Evolutionary conservation across 1,140 invertebrate genomes (phyloP), one percentile per base, ranked within the genome.

Genomic region (Drosophila busckii): DNA sequence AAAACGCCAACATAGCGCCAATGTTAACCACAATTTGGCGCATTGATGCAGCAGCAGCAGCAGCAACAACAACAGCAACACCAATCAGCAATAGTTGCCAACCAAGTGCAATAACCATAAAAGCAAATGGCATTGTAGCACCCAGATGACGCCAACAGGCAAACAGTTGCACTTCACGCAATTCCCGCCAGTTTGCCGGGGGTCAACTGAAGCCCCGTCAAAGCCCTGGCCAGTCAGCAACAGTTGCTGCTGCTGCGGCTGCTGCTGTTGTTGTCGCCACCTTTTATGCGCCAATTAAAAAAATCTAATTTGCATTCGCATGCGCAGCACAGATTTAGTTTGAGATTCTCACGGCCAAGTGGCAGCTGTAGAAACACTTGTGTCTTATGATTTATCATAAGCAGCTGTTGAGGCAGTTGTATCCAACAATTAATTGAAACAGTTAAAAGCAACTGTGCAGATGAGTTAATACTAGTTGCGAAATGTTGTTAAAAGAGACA

Each of bases 221-320:
- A 10, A 13, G 4, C 2, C 16, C 9, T 8, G n/a, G 34, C 32
- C 12, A 10, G 3, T 4, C 22, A 15, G 28, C 50, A 37, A 53
- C 35, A 41, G 35, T 22, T 53, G 44, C 45, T 26, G 20, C 28
- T 13, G 4, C 40, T 19, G 38, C 53, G 22, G 23, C 31, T 63
- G 22, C 26, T 34, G 22, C 42, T 52, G 20, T n/a, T 29, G 59
- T 49, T 55, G 44, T 59, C 40, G 64, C 35, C 60, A 58, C 48
- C 45, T 59, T 58, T 78, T 70, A 76, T 59, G 63, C 71, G 54
- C 73, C 75, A 80, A 80, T 80, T 80, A 80, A 80, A 82, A 42
- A 65, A 82, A 66, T 82, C 76, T 75, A 80, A 80, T 80, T 80
- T 80, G 75, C 75, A 80, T 80, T 54, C 42, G 65, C 37, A 37